A percentile compares a stretch with the other conserved stretches of the same genome.
Conservation (phyloP, 2,113 vertebrate species). For the Rousettus leschenaultii region DNA sequence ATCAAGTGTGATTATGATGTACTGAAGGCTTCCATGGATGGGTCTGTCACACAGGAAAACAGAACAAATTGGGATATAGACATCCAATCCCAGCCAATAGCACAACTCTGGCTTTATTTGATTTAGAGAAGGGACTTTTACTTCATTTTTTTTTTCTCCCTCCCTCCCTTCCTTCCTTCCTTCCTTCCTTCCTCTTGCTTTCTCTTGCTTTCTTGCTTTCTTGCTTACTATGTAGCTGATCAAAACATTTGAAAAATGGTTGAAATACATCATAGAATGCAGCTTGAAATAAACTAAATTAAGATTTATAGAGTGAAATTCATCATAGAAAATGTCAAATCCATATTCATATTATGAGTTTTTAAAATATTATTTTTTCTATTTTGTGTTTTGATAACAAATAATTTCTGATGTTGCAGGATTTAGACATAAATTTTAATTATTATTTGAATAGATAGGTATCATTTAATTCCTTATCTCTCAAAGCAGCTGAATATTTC, state of each 20-base stretch:
- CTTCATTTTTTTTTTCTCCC: not conserved
- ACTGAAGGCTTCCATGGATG: not conserved
- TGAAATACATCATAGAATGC: not conserved
- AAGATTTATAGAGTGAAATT: constrained; percentile 11
- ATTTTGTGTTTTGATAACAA: not conserved
- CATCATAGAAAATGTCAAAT: constrained; percentile 9
- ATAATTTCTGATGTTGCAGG: not conserved
- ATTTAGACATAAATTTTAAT: constrained; percentile 45
- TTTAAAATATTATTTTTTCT: not conserved
- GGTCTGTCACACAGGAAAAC: not conserved
- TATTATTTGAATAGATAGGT: constrained; percentile 47
- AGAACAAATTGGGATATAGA: not conserved
- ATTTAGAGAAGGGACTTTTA: not conserved
- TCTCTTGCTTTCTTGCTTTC: not conserved
- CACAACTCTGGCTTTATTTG: not conserved
- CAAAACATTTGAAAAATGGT: not conserved
- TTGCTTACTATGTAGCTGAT: not conserved
- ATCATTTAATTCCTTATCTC: constrained; percentile 53
- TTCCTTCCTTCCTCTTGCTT: too few species aligned
- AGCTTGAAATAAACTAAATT: not conserved
- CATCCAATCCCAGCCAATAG: not conserved
- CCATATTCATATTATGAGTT: not conserved
- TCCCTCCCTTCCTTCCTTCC: too few species aligned
- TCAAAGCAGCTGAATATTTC: constrained; percentile 46
- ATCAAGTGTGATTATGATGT: not conserved